Evolutionary conservation across 2,113 vertebrate genomes (phyloP), one percentile per base, ranked within the genome.

Genomic region (Alouatta palliata): DNA sequence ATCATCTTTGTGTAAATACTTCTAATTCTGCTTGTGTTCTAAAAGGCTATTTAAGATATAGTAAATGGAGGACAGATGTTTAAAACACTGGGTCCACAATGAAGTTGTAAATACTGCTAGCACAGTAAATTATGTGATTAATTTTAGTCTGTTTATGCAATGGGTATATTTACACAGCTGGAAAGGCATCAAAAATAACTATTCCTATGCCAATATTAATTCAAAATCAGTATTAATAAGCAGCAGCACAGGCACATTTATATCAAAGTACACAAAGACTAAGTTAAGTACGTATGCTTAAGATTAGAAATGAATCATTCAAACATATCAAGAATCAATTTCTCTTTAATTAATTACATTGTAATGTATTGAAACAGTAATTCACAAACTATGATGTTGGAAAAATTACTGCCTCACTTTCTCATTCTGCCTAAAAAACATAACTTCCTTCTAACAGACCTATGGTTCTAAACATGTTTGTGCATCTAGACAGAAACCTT

Each of bases 21-120:
- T 96, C 96, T 88, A 98, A 98, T 97, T 98, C 92, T 97, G 92
- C 94, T 90, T 94, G 94, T 87, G 85, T 95, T 96, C 94, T 96
- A 97, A 98, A 98, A 98, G 91, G 92, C 96, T 96, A 76, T 98
- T 98, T 98, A 98, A 98, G 98, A 98, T 97, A 97, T 0, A 97
- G 81, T 96, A 98, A 99, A 99, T 98, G 97, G 98, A 88, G 97
- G 98, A 97, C 98, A 99, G 98, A 98, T 99, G 98, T 98, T 98
- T 97, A 96, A 98, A 98, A 98, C 58, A 95, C 47, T 61, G 19
- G 76, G 95, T 97, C 97, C 96, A 98, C 97, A 98, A 98, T 98
- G 97, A 98, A 98, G 97, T 95, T 98, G 98, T 98, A 99, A 99
- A 99, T 98, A 98, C 94, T 98, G 97, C 97, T 97, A 97, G 98